Percentiles rank a stretch among this genome's conserved stretches.
Conservation (phyloP, 2,113 vertebrate species). For the Hemiprocne comata region DNA sequence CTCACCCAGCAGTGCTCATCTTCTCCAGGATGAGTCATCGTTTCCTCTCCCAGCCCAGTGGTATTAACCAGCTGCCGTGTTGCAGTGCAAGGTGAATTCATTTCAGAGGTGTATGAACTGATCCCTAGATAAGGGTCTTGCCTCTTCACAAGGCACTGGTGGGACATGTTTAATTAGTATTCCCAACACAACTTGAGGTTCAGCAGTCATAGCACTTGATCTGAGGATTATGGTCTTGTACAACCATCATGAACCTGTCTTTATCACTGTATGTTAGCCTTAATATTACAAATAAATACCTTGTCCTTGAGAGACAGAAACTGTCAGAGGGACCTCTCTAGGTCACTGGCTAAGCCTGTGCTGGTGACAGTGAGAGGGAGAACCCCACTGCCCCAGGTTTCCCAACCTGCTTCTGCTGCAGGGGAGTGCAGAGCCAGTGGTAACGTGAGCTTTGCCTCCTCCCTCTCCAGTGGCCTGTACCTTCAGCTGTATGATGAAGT, state of each 20-base stretch:
- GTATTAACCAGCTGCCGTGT: background rate
- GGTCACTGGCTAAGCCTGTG: background rate
- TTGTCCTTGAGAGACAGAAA: background rate
- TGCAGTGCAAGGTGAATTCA: background rate
- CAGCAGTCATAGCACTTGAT: background rate
- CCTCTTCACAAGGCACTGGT: background rate
- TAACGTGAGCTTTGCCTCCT: background rate
- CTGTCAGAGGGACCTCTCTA: background rate
- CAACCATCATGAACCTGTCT: background rate
- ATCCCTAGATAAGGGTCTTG: background rate
- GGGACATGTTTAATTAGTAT: background rate
- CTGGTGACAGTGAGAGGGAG: background rate
- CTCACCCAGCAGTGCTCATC: background rate
- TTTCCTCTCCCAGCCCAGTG: background rate
- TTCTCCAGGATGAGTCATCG: background rate
- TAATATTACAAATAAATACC: background rate
- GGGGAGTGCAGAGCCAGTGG: background rate
- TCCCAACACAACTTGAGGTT: background rate
- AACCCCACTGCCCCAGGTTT: background rate
- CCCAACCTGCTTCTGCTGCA: accelerated
- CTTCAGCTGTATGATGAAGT: constrained; percentile 86
- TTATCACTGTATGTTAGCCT: background rate
- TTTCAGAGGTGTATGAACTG: accelerated
- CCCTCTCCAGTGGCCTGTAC: constrained; percentile 77
- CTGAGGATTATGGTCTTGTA: background rate